These are phyloP conservation scores for Chloroclystis v-ata DNA, from an alignment of 2,888 invertebrate species.

Conservation along the genomic window DNA sequence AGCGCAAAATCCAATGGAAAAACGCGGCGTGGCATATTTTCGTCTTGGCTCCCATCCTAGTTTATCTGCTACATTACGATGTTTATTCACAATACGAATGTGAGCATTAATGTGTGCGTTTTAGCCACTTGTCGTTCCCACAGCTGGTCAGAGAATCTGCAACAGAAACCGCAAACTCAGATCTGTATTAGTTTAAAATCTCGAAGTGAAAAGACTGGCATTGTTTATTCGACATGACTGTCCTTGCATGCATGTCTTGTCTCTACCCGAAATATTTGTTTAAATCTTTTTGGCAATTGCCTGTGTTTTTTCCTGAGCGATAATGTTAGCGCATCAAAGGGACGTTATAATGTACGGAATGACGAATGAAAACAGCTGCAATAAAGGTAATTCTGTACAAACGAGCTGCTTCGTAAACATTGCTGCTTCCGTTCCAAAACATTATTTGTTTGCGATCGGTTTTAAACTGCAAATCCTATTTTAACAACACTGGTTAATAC, in stretches of 20 bases:
- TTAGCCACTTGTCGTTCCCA: constrained; percentile 56
- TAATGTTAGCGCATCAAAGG: constrained; percentile 40
- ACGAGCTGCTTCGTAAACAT: constrained; percentile 2
- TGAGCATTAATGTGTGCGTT: constrained; percentile 73
- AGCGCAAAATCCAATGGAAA: constrained; percentile 76
- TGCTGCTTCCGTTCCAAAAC: constrained; percentile 1
- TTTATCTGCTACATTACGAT: constrained; percentile 79
- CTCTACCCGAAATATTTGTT: constrained; percentile 39
- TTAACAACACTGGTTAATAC: no score
- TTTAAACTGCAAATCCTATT: no score
- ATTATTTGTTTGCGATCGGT: background rate
- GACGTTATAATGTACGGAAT: constrained; percentile 30
- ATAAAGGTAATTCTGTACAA: constrained; percentile 15
- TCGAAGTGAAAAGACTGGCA: constrained; percentile 18
- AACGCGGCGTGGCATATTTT: constrained; percentile 77
- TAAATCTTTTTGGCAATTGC: constrained; percentile 46
- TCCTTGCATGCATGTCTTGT: constrained; percentile 41
- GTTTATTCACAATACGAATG: constrained; percentile 79
- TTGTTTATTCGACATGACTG: constrained; percentile 40
- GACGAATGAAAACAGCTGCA: constrained; percentile 33
- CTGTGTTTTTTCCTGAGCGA: constrained; percentile 40
- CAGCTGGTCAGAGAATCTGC: constrained; percentile 35
- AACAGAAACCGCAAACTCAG: constrained; percentile 17
- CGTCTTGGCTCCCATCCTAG: constrained; percentile 79
- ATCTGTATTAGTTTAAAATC: background rate